These are phyloP conservation scores for Calameuta filiformis DNA, from an alignment of 2,888 invertebrate species.

Conservation along the genomic window DNA sequence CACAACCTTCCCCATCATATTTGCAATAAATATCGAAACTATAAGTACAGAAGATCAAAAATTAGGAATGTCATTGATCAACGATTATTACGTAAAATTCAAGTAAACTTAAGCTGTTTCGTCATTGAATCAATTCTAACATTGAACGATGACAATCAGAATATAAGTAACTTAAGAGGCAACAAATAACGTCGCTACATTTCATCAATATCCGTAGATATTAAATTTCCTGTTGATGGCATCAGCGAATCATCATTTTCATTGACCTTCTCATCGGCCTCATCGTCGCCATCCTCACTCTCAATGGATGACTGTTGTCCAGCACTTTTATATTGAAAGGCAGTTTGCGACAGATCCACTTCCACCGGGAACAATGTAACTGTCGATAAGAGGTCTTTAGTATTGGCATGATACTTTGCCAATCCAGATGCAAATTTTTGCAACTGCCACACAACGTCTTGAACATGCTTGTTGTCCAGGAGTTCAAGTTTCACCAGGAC, in stretches of 20 bases:
- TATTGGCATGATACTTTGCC: constrained; percentile 80
- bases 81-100: not conserved
- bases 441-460: constrained; percentile 90
- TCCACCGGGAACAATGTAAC: constrained; percentile 93
- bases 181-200: constrained; percentile 20
- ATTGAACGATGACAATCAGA: not conserved
- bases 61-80: not conserved
- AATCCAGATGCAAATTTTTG: constrained; percentile 87
- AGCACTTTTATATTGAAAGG: constrained; percentile 88
- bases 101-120: not conserved
- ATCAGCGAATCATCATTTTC: constrained; percentile 39
- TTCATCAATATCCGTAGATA: constrained; percentile 27
- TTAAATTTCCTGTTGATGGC: constrained; percentile 35
- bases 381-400: constrained; percentile 80
- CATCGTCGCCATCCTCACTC: constrained; percentile 45
- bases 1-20: not conserved
- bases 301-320: constrained; percentile 48
- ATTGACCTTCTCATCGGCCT: constrained; percentile 30
- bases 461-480: constrained; percentile 97
- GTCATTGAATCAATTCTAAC: not conserved
- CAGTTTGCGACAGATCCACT: constrained; percentile 91
- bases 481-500: constrained; percentile 97
- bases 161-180: not conserved
- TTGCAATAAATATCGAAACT: not conserved
- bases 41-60: not conserved